Evolutionary conservation across 2,888 invertebrate species (phyloP).

Genomic region (Tipula unca): DNA sequence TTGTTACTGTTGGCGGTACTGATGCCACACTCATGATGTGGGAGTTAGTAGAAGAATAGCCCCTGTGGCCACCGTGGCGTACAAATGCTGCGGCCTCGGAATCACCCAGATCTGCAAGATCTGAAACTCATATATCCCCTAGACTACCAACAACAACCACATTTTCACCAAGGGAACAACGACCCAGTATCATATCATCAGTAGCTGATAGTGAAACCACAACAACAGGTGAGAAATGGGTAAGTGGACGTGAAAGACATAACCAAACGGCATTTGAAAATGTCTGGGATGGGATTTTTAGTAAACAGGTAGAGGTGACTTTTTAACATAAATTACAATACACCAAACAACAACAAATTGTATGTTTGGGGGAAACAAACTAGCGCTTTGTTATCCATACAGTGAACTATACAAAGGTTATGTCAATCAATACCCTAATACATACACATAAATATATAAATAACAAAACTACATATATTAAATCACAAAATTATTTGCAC

Average conservation of each 20-base stretch:
- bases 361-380: no score
- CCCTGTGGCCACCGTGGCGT: conserved; percentile 38
- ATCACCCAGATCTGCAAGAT: conserved; percentile 35
- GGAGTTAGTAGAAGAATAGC: conserved; percentile 60
- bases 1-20: conserved; percentile 77
- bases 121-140: conserved; percentile 26
- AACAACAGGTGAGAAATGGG: conserved; percentile 20
- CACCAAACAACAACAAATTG: neutral
- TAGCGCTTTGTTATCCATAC: neutral
- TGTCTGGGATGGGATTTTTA: neutral
- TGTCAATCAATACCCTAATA: neutral
- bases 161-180: conserved; percentile 32
- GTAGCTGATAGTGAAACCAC: conserved; percentile 38
- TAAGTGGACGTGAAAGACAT: conserved; percentile 1
- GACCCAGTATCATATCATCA: conserved; percentile 37
- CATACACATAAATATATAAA: neutral
- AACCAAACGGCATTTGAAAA: neutral
- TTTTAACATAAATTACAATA: neutral
- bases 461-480: neutral
- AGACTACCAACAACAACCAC: conserved; percentile 15
- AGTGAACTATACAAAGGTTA: neutral
- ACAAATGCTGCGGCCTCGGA: conserved; percentile 26
- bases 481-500: neutral
- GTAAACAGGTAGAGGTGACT: neutral
- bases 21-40: conserved; percentile 87